Conservation (phyloP, 2,113 vertebrate genomes). For the Arenaria interpres region DNA sequence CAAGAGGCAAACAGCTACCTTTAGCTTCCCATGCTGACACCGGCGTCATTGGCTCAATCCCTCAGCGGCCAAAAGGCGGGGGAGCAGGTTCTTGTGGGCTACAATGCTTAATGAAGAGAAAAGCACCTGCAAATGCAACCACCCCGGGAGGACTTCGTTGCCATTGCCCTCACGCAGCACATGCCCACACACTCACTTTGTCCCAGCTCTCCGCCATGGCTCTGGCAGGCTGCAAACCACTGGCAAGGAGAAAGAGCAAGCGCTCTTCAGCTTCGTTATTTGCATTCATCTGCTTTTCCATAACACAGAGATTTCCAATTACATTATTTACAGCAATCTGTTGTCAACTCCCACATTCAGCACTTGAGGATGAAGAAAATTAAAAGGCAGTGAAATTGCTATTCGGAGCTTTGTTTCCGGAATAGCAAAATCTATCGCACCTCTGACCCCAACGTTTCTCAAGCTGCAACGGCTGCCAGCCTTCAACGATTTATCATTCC, state of each 20-base stretch:
- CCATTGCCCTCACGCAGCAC: background rate
- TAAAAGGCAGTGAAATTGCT: slow-evolving; percentile 41
- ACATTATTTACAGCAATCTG: slow-evolving; percentile 61
- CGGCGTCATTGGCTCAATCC: background rate
- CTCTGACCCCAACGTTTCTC: slow-evolving; percentile 7
- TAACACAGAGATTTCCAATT: slow-evolving; percentile 64
- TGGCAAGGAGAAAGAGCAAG: background rate
- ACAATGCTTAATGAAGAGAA: background rate
- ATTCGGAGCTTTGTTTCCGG: slow-evolving; percentile 14
- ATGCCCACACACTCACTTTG: background rate
- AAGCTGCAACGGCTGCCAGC: background rate
- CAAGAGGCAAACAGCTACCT: background rate
- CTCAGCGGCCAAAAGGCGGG: background rate
- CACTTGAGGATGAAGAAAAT: slow-evolving; percentile 40
- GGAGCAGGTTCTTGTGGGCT: background rate
- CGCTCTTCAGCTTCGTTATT: slow-evolving; percentile 15
- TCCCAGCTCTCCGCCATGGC: background rate
- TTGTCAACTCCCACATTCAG: slow-evolving; percentile 38
- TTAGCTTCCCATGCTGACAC: background rate
- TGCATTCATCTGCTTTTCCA: slow-evolving; percentile 35
- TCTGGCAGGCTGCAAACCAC: background rate
- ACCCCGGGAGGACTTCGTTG: background rate
- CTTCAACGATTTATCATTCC: slow-evolving; percentile 13
- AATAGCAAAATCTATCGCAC: background rate
- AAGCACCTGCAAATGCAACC: background rate